These are phyloP conservation scores for Cheilosia scutellata DNA, from an alignment of 2,888 invertebrate genomes.

Conservation along the genomic window DNA sequence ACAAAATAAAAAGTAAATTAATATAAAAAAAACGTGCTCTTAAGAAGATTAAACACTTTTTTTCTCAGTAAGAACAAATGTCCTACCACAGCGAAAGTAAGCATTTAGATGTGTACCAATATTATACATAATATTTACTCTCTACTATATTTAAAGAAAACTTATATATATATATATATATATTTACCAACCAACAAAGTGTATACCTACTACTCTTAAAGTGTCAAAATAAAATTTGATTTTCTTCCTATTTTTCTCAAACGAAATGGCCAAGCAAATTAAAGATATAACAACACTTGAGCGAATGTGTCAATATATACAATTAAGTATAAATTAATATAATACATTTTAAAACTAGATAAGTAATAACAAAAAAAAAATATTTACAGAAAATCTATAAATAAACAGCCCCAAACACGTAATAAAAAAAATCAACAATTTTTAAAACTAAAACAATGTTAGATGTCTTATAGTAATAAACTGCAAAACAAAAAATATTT, in stretches of 20 bases:
- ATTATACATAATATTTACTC: slow-evolving; percentile 66
- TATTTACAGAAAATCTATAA: slow-evolving; percentile 37
- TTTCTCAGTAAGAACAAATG: slow-evolving; percentile 38
- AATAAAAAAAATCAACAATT: slow-evolving; percentile 36
- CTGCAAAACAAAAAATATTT: slow-evolving; percentile 26
- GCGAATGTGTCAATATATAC: slow-evolving; percentile 71
- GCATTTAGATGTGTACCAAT: slow-evolving; percentile 74
- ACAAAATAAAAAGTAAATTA: slow-evolving; percentile 32
- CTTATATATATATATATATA: slow-evolving; percentile 35
- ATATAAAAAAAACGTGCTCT: slow-evolving; percentile 59
- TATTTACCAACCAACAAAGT: slow-evolving; percentile 56
- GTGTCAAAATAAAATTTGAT: slow-evolving; percentile 60
- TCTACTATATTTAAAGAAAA: slow-evolving; percentile 48
- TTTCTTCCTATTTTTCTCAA: slow-evolving; percentile 31
- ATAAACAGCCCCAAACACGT: slow-evolving; percentile 23
- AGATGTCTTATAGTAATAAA: slow-evolving; percentile 52
- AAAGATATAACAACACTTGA: slow-evolving; percentile 26
- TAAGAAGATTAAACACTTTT: slow-evolving; percentile 50
- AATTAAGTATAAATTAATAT: slow-evolving; percentile 39
- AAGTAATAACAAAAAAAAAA: slow-evolving; percentile 41
- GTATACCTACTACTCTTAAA: slow-evolving; percentile 62
- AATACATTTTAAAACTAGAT: not conserved
- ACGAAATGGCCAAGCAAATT: slow-evolving; percentile 58
- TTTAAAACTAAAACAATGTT: slow-evolving; percentile 61
- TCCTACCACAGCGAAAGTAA: slow-evolving; percentile 68